Conservation (phyloP, 64 coral and sea anemone species). For the Montipora efflorescens region DNA sequence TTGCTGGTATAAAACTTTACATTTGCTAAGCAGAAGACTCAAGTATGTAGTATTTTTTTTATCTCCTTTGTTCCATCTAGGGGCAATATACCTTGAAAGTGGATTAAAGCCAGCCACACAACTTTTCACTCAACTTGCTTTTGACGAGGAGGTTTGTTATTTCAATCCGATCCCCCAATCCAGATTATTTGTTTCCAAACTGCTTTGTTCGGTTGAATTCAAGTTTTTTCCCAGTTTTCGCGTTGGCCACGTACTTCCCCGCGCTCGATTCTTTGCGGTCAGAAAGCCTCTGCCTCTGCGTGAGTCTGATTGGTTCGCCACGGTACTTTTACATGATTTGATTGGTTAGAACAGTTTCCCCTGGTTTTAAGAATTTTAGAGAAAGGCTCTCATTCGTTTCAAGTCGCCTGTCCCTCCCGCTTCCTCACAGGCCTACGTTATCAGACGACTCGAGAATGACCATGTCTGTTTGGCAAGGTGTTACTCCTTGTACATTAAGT, state of each 20-base stretch:
- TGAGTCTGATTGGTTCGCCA: background rate
- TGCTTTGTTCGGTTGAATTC: too few relatives aligned
- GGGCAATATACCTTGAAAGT: constrained; percentile 89
- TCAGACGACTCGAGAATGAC: too few relatives aligned
- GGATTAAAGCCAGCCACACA: constrained; percentile 65
- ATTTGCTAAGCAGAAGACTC: background rate
- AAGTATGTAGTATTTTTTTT: too few relatives aligned
- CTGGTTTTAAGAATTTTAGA: too few relatives aligned
- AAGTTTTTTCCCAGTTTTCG: background rate
- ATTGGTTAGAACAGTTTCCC: background rate
- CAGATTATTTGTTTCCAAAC: background rate
- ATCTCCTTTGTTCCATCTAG: constrained; percentile 24
- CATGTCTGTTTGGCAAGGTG: too few relatives aligned
- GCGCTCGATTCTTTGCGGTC: background rate
- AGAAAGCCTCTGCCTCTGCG: background rate
- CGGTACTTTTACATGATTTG: background rate
- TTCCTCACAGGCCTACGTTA: too few relatives aligned
- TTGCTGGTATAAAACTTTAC: too few relatives aligned
- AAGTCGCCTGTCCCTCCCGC: too few relatives aligned
- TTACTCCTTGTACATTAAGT: too few relatives aligned
- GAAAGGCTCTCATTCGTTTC: too few relatives aligned
- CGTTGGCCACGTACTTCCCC: background rate
- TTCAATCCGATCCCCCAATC: background rate
- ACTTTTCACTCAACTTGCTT: constrained; percentile 77
- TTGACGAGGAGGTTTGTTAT: constrained; percentile 77